Evolutionary conservation across 2,888 invertebrate genomes (phyloP), one percentile per base, ranked within the genome.

Genomic region (Lacanobia wlatinum): DNA sequence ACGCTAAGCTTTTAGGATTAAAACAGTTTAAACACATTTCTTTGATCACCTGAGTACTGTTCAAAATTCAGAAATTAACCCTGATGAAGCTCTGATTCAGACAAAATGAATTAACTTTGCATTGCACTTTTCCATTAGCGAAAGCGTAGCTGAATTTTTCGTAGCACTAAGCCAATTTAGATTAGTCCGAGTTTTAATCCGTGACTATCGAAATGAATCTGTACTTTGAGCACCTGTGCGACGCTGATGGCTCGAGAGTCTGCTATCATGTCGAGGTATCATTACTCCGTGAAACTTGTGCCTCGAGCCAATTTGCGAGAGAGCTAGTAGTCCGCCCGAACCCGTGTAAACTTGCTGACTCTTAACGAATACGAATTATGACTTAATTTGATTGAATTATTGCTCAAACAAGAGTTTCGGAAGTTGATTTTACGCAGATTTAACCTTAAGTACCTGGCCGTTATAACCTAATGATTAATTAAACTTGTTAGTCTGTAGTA

Each of bases 301-400:
- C 88, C 85, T 80, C 82, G 87, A 88, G 86, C 86, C 88, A 91
- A 91, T 92, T 92, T 91, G 88, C 84, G 84, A 87, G 88, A 89
- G 88, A 89, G 88, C 88, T 83, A 82, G 64, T 66, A 77, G 70
- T 68, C 59, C 55, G 55, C 76, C 34, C 38, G 34, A 50, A 75
- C 80, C 68, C 70, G 80, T 83, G 87, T 85, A 88, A 90, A 90
- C 86, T 89, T 85, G 89, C 89, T 87, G 91, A 91, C 84, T 90
- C 83, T 80, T 83, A 79, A 78, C 77, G 73, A 87, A 87, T 84
- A 84, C 86, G 82, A 89, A 91, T 92, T 89, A 90, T 84, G 82
- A 88, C 90, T 92, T 88, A 90, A 91, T 90, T 91, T 91, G 89
- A 91, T 90, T 91, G 89, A 89, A 86, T 88, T 83, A 79, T 81